phyloP scores from a whole-genome alignment of 2,113 vertebrate species.

The Notarius quadriscutis region DNA sequence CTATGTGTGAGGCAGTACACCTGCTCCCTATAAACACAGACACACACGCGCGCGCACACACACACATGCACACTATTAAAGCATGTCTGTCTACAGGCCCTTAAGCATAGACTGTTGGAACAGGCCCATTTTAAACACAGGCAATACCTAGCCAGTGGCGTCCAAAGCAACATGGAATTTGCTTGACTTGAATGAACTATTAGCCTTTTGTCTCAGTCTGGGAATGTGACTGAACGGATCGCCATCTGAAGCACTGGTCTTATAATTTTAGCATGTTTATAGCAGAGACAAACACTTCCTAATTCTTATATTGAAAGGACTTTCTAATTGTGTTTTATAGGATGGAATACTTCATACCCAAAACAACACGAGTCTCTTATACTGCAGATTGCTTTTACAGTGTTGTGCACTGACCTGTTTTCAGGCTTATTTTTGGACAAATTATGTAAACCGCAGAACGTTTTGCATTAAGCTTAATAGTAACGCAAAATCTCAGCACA shows the following conservation, averaged over 20 bases:
- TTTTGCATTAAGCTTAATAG: slow-evolving; percentile 18
- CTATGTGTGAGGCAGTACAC: slow-evolving; percentile 64
- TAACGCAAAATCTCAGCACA: slow-evolving; percentile 17
- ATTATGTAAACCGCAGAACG: slow-evolving; percentile 1
- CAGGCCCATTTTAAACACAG: slow-evolving; percentile 61
- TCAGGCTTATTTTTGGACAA: neutral
- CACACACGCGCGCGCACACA: slow-evolving; percentile 39
- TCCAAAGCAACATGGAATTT: slow-evolving; percentile 45
- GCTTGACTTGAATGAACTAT: slow-evolving; percentile 16
- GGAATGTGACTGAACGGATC: slow-evolving; percentile 35
- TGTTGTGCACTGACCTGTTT: slow-evolving; percentile 23
- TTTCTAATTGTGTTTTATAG: slow-evolving; percentile 22
- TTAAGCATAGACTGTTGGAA: slow-evolving; percentile 62
- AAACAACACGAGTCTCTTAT: slow-evolving; percentile 11
- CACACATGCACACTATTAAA: slow-evolving; percentile 37
- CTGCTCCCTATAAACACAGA: slow-evolving; percentile 62
- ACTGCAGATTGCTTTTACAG: slow-evolving; percentile 8
- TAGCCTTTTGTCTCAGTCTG: slow-evolving; percentile 38
- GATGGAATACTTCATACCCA: slow-evolving; percentile 19
- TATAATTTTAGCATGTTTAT: slow-evolving; percentile 21
- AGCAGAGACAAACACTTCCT: slow-evolving; percentile 23
- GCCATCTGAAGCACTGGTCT: neutral
- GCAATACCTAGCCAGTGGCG: slow-evolving; percentile 48
- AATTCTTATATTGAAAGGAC: neutral
- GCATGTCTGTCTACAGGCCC: slow-evolving; percentile 63